phyloP scores from a whole-genome alignment of 2,113 vertebrate genomes.

The Albula glossodonta region DNA sequence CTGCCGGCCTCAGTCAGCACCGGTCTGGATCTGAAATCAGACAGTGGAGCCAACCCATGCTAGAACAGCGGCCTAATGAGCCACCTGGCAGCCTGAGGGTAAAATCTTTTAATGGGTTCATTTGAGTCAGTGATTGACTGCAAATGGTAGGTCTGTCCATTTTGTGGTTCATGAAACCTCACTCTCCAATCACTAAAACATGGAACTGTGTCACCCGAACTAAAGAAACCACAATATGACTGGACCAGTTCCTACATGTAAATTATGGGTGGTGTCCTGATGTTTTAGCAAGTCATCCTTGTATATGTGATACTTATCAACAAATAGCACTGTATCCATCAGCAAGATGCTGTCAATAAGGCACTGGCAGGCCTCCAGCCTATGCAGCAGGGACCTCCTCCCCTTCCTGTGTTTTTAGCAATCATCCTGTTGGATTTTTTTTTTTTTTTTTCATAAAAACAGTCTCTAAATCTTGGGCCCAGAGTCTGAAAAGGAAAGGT shows the following conservation, averaged over 20 bases:
- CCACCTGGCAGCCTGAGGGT: too few relatives aligned
- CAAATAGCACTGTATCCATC: neutral
- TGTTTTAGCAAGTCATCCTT: neutral
- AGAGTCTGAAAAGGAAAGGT: neutral
- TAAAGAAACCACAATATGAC: neutral
- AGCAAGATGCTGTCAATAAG: neutral
- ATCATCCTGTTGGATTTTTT: neutral
- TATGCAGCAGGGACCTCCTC: neutral
- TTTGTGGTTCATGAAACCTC: neutral
- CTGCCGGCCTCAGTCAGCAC: too few relatives aligned
- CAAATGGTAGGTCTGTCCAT: neutral
- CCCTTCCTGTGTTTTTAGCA: neutral
- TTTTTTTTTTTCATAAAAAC: neutral
- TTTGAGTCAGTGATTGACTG: neutral
- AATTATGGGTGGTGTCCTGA: neutral
- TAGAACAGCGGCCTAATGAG: too few relatives aligned
- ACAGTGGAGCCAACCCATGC: too few relatives aligned
- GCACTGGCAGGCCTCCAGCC: neutral
- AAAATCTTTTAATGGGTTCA: neutral
- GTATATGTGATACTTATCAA: neutral
- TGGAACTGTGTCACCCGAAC: neutral
- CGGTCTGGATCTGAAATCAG: too few relatives aligned
- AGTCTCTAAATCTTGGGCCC: conserved; percentile 15
- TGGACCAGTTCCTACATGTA: neutral
- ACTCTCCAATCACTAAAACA: neutral